Evolutionary conservation across 2,113 vertebrate genomes (phyloP).

Genomic region (Sylvilagus bachmani): DNA sequence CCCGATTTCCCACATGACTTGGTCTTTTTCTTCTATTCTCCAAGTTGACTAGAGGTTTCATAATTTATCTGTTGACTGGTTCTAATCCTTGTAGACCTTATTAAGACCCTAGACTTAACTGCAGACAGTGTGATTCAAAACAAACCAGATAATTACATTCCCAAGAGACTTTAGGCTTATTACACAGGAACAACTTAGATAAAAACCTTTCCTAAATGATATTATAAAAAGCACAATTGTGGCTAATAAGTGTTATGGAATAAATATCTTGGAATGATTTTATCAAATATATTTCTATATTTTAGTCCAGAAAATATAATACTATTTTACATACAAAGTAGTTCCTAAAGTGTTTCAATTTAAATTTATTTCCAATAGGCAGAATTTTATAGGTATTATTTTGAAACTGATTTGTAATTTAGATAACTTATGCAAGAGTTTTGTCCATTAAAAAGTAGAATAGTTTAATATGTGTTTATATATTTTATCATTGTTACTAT

Average conservation of each 20-base stretch:
- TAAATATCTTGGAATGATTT: neutral
- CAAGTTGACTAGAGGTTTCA: constrained; percentile 50
- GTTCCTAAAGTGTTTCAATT: neutral
- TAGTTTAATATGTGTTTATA: neutral
- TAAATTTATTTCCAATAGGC: neutral
- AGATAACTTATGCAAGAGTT: constrained; percentile 35
- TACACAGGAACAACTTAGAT: constrained; percentile 42
- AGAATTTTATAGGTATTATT: neutral
- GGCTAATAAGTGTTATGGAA: neutral
- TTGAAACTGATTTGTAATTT: constrained; percentile 54
- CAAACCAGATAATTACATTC: constrained; percentile 72
- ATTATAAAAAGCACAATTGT: constrained; percentile 35
- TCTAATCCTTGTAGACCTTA: constrained; percentile 74
- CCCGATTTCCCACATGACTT: neutral
- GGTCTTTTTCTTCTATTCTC: constrained; percentile 37
- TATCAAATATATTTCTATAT: neutral
- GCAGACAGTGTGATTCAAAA: constrained; percentile 71
- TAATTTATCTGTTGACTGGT: constrained; percentile 61
- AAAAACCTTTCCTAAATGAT: constrained; percentile 35
- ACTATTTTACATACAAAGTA: constrained; percentile 27
- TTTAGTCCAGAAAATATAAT: neutral
- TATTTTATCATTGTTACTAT: neutral
- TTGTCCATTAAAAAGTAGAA: neutral
- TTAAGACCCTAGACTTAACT: constrained; percentile 69
- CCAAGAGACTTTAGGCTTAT: constrained; percentile 54